Base-by-base conservation (phyloP, 2,797 vertebrate species). In the Cygnus olor region DNA sequence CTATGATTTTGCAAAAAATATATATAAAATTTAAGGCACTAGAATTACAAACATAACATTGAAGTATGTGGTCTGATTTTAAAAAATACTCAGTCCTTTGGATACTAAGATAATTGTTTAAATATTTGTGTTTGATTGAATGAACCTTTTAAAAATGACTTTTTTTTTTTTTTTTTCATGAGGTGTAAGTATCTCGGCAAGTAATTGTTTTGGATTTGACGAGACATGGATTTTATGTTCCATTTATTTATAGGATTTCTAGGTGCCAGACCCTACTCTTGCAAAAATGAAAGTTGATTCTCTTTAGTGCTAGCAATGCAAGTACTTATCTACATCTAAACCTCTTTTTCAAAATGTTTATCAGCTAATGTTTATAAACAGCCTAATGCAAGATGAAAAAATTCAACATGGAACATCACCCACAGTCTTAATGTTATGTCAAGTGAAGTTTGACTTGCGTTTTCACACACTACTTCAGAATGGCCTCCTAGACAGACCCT, bases 401-500 rank as follows among this genome's bases (percentile, higher is more conserved):
- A 65, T 3, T 34, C 17, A 21, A 1, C 18, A 12, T 6, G 21
- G 2, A 36, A 73, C 40, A 24, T 25, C 44, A 80, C 56, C 44
- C 27, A 49, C n/a, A 6, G 10, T 53, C 22, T 64, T 73, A 80
- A 54, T 3, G 2, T 32, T n/a, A 24, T 40, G 27, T 14, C 14
- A 36, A 47, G 63, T 13, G 38, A 53, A 10, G 7, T 3, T 13
- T 24, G 15, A 18, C n/a, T 84, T 42, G 5, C 4, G 16, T 45
- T 93, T 89, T 70, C 38, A 40, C 2, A 12, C 38, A 17, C 21
- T 24, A 1, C 16, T 65, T 66, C 63, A n/a, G 56, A 12, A 28
- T 3, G 18, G 6, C 19, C 30, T 58, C 27, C 27, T 32, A 11
- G n/a, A 7, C 14, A 44, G 21, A 45, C 5, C 36, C 0, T 0